These are phyloP conservation scores for Microplitis manilae DNA, from an alignment of 2,888 invertebrate genomes.

Conservation along the genomic window DNA sequence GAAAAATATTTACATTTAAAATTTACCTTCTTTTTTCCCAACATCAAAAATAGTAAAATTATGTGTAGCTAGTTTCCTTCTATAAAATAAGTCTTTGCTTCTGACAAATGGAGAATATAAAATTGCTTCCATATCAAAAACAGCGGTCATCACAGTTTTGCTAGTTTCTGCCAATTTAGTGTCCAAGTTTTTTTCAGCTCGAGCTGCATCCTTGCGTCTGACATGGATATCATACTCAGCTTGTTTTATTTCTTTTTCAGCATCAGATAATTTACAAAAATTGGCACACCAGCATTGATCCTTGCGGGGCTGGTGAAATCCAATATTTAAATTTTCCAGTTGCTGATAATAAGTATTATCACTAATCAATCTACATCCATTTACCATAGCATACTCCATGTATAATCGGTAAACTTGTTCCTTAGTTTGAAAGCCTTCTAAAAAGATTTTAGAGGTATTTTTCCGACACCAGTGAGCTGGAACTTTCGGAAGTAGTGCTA, in stretches of 20 bases:
- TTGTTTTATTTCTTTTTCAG: conserved; percentile 18
- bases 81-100: conserved; percentile 34
- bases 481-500: too few species aligned
- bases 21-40: conserved; percentile 33
- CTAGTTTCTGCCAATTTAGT: neutral
- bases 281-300: conserved; percentile 30
- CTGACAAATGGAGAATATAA: conserved; percentile 34
- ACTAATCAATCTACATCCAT: neutral
- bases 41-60: conserved; percentile 37
- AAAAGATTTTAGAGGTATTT: too few species aligned
- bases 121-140: conserved; percentile 25
- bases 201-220: conserved; percentile 11
- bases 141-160: neutral
- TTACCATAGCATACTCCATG: too few species aligned
- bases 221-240: conserved; percentile 28
- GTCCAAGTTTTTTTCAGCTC: conserved; percentile 9
- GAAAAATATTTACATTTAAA: neutral
- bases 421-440: too few species aligned
- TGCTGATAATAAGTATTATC: neutral
- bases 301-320: conserved; percentile 33
- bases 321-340: conserved; percentile 7
- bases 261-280: conserved; percentile 8
- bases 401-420: too few species aligned
- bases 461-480: too few species aligned
- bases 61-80: conserved; percentile 38